Evolutionary conservation across 2,113 vertebrate species (phyloP).

Genomic region (Ictalurus furcatus): DNA sequence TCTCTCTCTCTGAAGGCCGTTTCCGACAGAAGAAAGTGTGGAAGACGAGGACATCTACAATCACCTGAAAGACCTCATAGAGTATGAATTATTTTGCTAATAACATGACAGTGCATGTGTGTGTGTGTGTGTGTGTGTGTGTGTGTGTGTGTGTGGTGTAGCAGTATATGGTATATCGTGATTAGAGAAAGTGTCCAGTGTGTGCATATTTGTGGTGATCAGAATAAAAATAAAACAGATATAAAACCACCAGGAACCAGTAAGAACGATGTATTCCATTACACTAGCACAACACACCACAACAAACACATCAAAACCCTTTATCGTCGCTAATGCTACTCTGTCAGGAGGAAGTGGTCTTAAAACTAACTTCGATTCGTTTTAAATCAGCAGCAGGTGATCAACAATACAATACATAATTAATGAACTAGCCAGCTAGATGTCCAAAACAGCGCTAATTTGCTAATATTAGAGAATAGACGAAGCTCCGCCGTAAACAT

Average conservation of each 20-base stretch:
- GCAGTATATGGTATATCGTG: neutral
- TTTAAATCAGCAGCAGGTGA: neutral
- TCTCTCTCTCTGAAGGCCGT: slow-evolving; percentile 73
- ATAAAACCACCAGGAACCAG: neutral
- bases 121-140: too few species aligned
- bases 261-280: neutral
- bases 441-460: neutral
- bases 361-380: neutral
- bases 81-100: slow-evolving; percentile 72
- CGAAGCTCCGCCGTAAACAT: neutral
- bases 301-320: neutral
- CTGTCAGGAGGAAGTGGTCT: neutral
- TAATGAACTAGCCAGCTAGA: neutral
- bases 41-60: slow-evolving; percentile 94
- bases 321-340: neutral
- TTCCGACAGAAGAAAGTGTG: slow-evolving; percentile 90
- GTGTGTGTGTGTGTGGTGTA: too few species aligned
- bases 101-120: too few species aligned
- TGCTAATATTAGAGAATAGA: neutral
- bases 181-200: neutral
- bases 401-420: too few species aligned
- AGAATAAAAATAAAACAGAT: neutral
- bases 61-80: slow-evolving; percentile 91
- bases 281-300: neutral
- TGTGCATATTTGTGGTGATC: neutral